Base-by-base conservation (phyloP, 2,797 vertebrate species). In the Anguilla anguilla region DNA sequence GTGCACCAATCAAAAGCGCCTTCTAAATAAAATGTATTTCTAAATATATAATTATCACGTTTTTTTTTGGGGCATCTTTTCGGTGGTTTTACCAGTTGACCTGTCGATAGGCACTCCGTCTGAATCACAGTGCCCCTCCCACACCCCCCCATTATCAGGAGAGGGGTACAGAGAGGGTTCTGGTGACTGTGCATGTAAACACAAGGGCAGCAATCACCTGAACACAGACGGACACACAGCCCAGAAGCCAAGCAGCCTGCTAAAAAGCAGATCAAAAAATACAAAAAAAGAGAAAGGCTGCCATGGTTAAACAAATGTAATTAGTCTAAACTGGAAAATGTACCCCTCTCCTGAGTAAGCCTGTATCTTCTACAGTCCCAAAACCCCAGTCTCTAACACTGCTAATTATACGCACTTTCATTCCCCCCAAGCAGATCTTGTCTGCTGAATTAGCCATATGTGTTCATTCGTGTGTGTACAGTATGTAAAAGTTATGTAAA, bases 221-320 rank as follows among this genome's bases (percentile, higher is more conserved):
- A 85, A 11, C 64, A 61, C 5, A 17, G 85, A 49, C 5, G 10
- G 28, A 69, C 11, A 22, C 83, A 31, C 51, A 43, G 31, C 82
- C 81, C 55, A 85, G 81, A 79, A 49, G 72, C 51, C 69, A 79
- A 82, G 59, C 77, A 82, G 59, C 55, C 28, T 11, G 17, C 67
- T 51, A 35, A 55, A 10, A 22, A 7, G 6, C 46, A 64, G 83
- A 13, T 28, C 15, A 1, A 11, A 19, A 43, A 2, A 39, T 39
- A 39, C 39, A 77, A n/a, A 77, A 67, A 61, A 85, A 15, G 31
- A 77, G 46, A 86, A 39, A 39, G n/a, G 22, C 49, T 53, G 46
- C 49, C 72, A 35, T 49, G 17, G 55, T 59, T 19, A 6, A 64
- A 31, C 9, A 3, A 1, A 85, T 28, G 10, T 35, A 64, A 22